phyloP scores from a whole-genome alignment of 2,888 invertebrate species.

The Zele albiditarsus region DNA sequence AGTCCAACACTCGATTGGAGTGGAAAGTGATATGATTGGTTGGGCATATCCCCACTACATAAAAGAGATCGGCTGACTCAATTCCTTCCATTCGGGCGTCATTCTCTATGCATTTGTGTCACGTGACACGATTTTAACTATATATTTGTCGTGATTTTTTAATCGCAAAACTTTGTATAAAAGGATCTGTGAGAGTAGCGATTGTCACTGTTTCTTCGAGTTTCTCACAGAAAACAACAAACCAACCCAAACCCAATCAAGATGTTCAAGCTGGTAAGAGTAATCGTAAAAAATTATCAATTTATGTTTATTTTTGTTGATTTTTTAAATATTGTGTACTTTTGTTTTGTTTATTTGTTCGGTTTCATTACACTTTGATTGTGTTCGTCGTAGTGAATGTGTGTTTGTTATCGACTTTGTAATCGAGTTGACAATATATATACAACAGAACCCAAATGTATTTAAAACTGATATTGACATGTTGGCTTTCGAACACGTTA shows the following conservation, averaged over 20 bases:
- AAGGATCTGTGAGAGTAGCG: conserved; percentile 56
- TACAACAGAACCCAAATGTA: too few relatives aligned
- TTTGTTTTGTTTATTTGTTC: neutral
- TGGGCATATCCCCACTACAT: conserved; percentile 46
- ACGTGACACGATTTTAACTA: conserved; percentile 55
- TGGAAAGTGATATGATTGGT: conserved; percentile 56
- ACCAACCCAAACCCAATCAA: conserved; percentile 62
- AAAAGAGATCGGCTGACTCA: conserved; percentile 64
- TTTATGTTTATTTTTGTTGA: conserved; percentile 26
- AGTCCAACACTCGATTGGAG: conserved; percentile 30
- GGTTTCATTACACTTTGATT: neutral
- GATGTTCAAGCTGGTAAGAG: conserved; percentile 72
- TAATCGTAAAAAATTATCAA: conserved; percentile 27
- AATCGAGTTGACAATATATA: neutral
- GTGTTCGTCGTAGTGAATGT: neutral
- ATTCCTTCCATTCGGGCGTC: conserved; percentile 60
- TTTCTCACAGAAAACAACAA: conserved; percentile 66
- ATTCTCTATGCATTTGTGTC: conserved; percentile 52
- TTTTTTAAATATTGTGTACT: conserved; percentile 3
- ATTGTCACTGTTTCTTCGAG: conserved; percentile 65
- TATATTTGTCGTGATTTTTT: conserved; percentile 59
- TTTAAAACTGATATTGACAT: neutral
- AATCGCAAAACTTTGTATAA: conserved; percentile 63
- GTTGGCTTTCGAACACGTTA: neutral
- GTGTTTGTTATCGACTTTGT: neutral